phyloP scores from a whole-genome alignment of 1,140 invertebrate genomes.

The Mamestra configurata region DNA sequence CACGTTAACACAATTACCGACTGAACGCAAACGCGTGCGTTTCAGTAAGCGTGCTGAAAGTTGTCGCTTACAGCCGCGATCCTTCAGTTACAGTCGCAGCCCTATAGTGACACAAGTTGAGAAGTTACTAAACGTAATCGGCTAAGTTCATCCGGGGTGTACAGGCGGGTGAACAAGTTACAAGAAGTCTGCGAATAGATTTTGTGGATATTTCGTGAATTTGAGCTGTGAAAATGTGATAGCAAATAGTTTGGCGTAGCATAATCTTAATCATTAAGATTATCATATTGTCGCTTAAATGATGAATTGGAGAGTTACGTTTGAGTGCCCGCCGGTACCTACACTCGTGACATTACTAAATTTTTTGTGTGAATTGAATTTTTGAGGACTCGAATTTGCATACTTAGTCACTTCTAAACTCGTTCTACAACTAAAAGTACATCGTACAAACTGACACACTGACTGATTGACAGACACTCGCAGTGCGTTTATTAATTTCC shows the following conservation, averaged over 20 bases:
- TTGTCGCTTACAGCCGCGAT: not conserved
- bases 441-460: no score
- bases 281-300: no score
- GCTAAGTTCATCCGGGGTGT: not conserved
- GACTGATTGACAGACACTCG: no score
- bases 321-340: no score
- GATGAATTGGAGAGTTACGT: no score
- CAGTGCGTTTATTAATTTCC: not conserved
- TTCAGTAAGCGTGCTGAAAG: not conserved
- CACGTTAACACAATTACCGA: not conserved
- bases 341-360: no score
- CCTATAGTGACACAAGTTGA: not conserved
- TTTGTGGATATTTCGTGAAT: not conserved
- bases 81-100: not conserved
- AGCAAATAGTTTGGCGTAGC: no score
- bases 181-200: not conserved
- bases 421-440: no score
- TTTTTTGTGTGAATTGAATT: no score
- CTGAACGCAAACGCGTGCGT: not conserved
- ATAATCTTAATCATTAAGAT: no score
- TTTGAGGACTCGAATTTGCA: no score
- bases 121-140: not conserved
- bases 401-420: no score
- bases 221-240: not conserved
- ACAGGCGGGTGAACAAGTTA: not conserved